Evolutionary conservation across 2,888 invertebrate genomes (phyloP), one percentile per base, ranked within the genome.

Genomic region (Agrotis segetum): DNA sequence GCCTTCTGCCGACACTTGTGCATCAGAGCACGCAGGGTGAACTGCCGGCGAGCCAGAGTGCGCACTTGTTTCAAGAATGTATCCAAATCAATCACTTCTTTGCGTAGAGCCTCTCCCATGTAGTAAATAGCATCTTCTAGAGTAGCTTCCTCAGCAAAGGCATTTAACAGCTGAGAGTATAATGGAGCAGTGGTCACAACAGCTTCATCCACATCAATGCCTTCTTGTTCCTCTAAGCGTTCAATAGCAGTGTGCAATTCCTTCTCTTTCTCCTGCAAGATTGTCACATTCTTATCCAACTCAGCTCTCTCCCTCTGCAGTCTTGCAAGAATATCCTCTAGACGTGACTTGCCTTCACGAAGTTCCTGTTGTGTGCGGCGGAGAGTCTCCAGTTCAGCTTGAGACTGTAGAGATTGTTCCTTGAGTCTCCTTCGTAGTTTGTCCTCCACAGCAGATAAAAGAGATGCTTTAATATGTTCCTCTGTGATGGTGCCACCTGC

Each of bases 81-180:
- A 90, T 99, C 99, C 88, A 99, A 96, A 96, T 99, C 99, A 89
- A 99, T 98, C 11, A 99, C 98, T 77, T 98, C 98, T 86, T 98
- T 98, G 79, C 99, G 97, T 75, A 99, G 94, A 14, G 99, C 99
- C 96, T 99, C 99, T 13, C 99, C 99, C 95, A 99, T 97, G 92
- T 99, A 99, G 93, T 99, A 99, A 90, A 99, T 99, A 76, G 99
- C 99, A 96, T 99, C 99, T 96, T 99, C 99, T 66, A 99, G 97
- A 19, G 99, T 99, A 78, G 99, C 99, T 96, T 99, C 99, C 94
- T 99, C 99, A 63, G 99, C 99, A 96, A 99, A 99, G 56, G 99
- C 98, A 94, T 98, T 99, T 76, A 99, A 94, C 89, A 99, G 97
- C 98, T 99, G 99, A 95, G 98, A 98, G 91, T 99, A 99, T 60